phyloP scores from a whole-genome alignment of 2,113 vertebrate genomes.

The Leucopternis melanops region DNA sequence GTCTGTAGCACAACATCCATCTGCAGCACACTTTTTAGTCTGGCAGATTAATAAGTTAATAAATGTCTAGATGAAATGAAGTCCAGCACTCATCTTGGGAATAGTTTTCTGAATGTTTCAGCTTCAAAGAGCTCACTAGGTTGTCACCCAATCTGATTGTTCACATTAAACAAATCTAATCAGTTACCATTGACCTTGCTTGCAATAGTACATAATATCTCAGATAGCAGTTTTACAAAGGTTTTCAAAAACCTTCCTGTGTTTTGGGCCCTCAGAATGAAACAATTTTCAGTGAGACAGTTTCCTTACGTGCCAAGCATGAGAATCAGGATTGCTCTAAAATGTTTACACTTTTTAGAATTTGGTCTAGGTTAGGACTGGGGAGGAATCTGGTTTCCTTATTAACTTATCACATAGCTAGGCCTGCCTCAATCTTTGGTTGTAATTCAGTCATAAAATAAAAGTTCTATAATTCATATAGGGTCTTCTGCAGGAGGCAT shows the following conservation, averaged over 20 bases:
- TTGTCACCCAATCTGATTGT: neutral
- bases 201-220: neutral
- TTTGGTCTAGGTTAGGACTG: neutral
- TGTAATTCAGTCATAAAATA: neutral
- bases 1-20: neutral
- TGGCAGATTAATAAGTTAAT: slow-evolving; percentile 28
- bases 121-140: neutral
- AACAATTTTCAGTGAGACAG: neutral
- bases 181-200: neutral
- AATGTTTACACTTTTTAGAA: neutral
- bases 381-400: neutral
- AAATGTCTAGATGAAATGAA: slow-evolving; percentile 19
- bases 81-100: neutral
- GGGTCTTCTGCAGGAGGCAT: neutral
- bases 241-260: neutral
- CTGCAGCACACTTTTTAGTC: neutral
- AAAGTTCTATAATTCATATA: neutral
- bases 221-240: neutral
- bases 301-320: rapidly evolving
- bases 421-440: neutral
- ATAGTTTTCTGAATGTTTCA: neutral
- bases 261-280: neutral
- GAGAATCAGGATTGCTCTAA: neutral
- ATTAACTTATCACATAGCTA: neutral
- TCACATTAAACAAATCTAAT: neutral